Evolutionary conservation across 2,888 invertebrate genomes (phyloP), one percentile per base, ranked within the genome.

Genomic region (Phyllotreta striolata): DNA sequence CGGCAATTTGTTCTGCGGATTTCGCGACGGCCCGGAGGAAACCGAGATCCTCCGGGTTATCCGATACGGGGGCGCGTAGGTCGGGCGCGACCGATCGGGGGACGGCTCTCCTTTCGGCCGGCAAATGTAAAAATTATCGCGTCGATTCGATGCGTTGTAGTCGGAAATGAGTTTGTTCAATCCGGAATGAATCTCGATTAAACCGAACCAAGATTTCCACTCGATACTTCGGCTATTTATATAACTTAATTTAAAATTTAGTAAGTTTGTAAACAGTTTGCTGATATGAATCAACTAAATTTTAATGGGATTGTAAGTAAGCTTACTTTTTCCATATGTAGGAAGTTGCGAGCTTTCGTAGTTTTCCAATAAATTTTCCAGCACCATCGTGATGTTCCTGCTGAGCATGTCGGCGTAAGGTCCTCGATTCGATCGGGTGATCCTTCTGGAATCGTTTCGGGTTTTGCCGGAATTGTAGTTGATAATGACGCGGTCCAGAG

Each of bases 341-440:
- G 95, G 95, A 68, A 94, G 83, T 77, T 94, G 93, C 24, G 92
- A 93, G 78, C 92, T 93, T 80, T 95, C 95, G 78, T 95, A 95
- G 80, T 94, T 91, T 82, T 94, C 92, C 72, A 95, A 84, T 41
- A 95, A 85, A 78, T 93, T 93, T 77, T 95, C 95, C 70, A 95
- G 82, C 3, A 95, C 89, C 77, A 89, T 86, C 0, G 93, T 92
- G 69, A 95, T 95, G 78, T 95, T 95, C 75, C 88, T 90, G 60
- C 92, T 93, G 9, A 94, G 74, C 9, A 75, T 66, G 47, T 76
- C 77, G 13, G 71, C 76, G 10, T 64, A 66, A 2, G 68, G 69
- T 12, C 72, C 63, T 55, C 76, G 69, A n/a, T 63, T 47, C 38
- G 65, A 68, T 44, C 67, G 55, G 43, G 58, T 38, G 13, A 24